phyloP scores from a whole-genome alignment of 2,797 vertebrate genomes.

The Enoplosus armatus region DNA sequence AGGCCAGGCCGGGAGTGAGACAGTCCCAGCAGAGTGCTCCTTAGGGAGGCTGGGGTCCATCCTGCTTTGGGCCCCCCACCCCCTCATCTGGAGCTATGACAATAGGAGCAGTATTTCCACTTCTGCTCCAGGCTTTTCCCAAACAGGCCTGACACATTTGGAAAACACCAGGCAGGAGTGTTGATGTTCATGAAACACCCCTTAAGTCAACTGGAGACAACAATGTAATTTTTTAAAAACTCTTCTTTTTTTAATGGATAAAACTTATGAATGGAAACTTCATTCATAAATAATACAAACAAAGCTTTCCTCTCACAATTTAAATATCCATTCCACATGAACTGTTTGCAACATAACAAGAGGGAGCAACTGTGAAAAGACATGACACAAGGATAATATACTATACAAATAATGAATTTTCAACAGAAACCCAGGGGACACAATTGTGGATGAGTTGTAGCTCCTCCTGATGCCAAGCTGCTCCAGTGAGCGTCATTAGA shows the following conservation, averaged over 20 bases:
- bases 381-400: slow-evolving; percentile 34
- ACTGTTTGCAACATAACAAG: slow-evolving; percentile 20
- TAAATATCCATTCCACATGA: slow-evolving; percentile 6
- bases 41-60: slow-evolving; percentile 78
- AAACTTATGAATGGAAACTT: slow-evolving; percentile 4
- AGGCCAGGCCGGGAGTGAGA: slow-evolving; percentile 60
- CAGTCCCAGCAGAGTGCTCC: slow-evolving; percentile 61
- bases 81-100: slow-evolving; percentile 70
- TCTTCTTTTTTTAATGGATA: not conserved
- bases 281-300: slow-evolving; percentile 5
- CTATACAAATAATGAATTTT: slow-evolving; percentile 60
- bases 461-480: slow-evolving; percentile 56
- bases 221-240: slow-evolving; percentile 23
- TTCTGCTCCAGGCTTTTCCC: slow-evolving; percentile 60
- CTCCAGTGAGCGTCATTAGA: slow-evolving; percentile 74
- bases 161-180: slow-evolving; percentile 47
- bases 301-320: not conserved
- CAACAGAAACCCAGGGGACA: slow-evolving; percentile 61
- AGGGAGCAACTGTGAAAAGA: slow-evolving; percentile 31
- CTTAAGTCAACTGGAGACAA: slow-evolving; percentile 48
- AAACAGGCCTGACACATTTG: slow-evolving; percentile 51
- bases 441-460: slow-evolving; percentile 68
- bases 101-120: slow-evolving; percentile 76
- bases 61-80: slow-evolving; percentile 73
- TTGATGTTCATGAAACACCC: slow-evolving; percentile 56